Evolutionary conservation across 2,888 invertebrate genomes (phyloP).

Genomic region (Loripinus fragilis): DNA sequence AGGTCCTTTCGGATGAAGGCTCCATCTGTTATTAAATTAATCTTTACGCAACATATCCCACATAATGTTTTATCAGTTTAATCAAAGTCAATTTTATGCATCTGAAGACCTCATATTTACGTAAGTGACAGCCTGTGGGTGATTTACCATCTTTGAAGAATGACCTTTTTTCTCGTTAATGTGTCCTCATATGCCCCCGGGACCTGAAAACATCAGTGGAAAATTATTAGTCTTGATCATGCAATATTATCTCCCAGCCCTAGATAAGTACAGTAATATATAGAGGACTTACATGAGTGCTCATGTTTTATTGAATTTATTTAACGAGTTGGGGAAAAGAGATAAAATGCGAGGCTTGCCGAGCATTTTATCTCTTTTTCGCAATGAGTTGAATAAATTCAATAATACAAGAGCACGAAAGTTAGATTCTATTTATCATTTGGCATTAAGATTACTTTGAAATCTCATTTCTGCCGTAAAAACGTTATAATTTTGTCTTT

Average conservation of each 20-base stretch:
- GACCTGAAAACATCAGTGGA: constrained; percentile 7
- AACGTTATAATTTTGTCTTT: too few relatives aligned
- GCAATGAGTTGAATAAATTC: too few relatives aligned
- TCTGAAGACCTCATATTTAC: background rate
- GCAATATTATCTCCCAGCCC: background rate
- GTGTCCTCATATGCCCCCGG: background rate
- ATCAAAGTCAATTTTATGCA: background rate
- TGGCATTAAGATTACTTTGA: too few relatives aligned
- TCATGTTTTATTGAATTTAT: too few relatives aligned
- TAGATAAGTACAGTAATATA: too few relatives aligned
- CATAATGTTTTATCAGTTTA: background rate
- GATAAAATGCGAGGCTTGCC: too few relatives aligned
- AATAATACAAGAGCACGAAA: too few relatives aligned
- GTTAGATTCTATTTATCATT: too few relatives aligned
- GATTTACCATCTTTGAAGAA: background rate
- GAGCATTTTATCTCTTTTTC: too few relatives aligned
- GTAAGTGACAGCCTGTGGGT: constrained; percentile 9
- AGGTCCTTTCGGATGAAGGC: background rate
- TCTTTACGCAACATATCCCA: background rate
- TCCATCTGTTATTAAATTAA: background rate
- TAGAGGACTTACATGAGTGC: too few relatives aligned
- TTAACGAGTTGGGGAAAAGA: too few relatives aligned
- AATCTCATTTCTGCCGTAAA: too few relatives aligned
- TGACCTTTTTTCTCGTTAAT: constrained; percentile 1
- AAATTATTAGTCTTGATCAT: background rate